Evolutionary conservation across 2,888 invertebrate species (phyloP).

Genomic region (Linnaemya tessellans): DNA sequence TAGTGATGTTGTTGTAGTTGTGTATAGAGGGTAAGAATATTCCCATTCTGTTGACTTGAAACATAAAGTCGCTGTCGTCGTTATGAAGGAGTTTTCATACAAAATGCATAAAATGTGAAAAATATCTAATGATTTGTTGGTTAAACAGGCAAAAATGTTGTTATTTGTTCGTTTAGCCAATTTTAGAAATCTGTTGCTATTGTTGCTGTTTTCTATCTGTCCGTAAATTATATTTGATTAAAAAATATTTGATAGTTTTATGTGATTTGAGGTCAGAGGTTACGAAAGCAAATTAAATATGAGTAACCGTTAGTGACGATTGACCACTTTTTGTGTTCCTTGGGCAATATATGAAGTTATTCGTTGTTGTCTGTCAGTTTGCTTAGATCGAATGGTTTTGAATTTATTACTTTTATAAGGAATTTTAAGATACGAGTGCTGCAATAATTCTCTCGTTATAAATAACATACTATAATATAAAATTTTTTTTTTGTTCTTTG

Average conservation of each 20-base stretch:
- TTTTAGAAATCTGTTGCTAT: constrained; percentile 17
- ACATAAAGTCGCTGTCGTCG: constrained; percentile 22
- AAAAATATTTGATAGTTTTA: constrained; percentile 67
- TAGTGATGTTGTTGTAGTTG: constrained; percentile 6
- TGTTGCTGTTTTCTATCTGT: constrained; percentile 5
- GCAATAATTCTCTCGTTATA: constrained; percentile 33
- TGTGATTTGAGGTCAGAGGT: constrained; percentile 69
- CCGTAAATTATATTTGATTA: constrained; percentile 59
- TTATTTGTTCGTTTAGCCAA: constrained; percentile 61
- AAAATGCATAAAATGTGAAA: constrained; percentile 5
- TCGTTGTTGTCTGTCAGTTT: constrained; percentile 6
- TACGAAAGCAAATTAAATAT: constrained; percentile 58
- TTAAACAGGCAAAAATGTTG: constrained; percentile 65
- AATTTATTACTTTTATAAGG: constrained; percentile 24
- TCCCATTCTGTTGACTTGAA: constrained; percentile 1
- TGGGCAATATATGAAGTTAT: constrained; percentile 14
- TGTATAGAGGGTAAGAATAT: not conserved
- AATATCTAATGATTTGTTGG: constrained; percentile 65
- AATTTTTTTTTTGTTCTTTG: too few species aligned
- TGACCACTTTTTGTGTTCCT: not conserved
- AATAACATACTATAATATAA: too few species aligned
- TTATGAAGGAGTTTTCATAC: constrained; percentile 38
- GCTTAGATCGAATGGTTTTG: not conserved
- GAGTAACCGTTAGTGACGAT: constrained; percentile 8
- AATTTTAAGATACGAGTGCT: constrained; percentile 8